These are phyloP conservation scores for Suricata suricatta DNA, from an alignment of 2,113 vertebrate species.

Conservation along the genomic window DNA sequence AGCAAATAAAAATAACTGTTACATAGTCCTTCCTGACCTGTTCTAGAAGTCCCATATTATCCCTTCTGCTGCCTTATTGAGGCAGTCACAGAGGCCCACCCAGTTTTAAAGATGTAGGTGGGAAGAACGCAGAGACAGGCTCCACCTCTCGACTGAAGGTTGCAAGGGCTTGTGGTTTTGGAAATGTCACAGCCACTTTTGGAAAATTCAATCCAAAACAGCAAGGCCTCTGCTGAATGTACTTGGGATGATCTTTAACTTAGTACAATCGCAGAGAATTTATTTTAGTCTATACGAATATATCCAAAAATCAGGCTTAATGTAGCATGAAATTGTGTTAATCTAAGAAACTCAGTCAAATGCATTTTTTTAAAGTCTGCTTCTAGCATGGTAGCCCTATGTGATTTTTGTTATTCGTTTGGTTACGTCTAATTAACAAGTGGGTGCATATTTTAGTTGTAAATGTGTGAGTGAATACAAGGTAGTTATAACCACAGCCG, in stretches of 20 bases:
- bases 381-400: neutral
- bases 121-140: neutral
- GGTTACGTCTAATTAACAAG: neutral
- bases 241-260: conserved; percentile 9
- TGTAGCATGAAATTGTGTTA: neutral
- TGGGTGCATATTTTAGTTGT: neutral
- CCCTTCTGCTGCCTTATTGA: neutral
- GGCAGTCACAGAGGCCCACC: neutral
- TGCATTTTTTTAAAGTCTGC: neutral
- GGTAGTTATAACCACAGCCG: neutral
- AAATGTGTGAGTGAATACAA: neutral
- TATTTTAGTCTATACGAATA: neutral
- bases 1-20: neutral
- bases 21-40: neutral
- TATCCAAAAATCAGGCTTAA: neutral
- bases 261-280: neutral
- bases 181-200: neutral
- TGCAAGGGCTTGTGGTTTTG: neutral
- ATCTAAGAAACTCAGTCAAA: neutral
- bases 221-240: neutral
- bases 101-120: neutral
- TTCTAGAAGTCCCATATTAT: neutral
- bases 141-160: neutral
- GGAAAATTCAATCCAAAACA: neutral
- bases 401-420: neutral